A percentile compares a stretch with the other conserved stretches of the same genome.
Conservation (phyloP, 2,888 invertebrate genomes). For the Melikaiella ostensackeni region DNA sequence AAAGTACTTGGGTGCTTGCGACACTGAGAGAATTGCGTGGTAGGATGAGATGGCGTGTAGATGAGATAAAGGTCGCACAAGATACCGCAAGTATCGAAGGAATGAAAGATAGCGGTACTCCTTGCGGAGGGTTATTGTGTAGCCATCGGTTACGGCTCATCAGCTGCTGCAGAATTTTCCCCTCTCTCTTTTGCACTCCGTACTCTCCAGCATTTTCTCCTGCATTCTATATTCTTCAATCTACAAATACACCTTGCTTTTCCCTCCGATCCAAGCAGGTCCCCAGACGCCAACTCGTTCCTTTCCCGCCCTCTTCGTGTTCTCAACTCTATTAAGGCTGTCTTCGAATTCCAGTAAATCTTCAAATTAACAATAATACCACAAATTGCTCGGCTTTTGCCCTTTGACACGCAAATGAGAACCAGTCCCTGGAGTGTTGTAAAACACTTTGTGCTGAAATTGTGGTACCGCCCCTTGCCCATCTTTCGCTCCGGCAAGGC, state of each 20-base stretch:
- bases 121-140: constrained; percentile 72
- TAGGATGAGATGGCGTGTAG: constrained; percentile 42
- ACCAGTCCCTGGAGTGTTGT: constrained; percentile 60
- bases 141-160: constrained; percentile 73
- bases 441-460: constrained; percentile 55
- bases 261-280: constrained; percentile 40
- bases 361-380: constrained; percentile 69
- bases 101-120: constrained; percentile 72
- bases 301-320: constrained; percentile 57
- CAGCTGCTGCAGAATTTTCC: constrained; percentile 66
- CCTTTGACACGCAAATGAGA: constrained; percentile 58
- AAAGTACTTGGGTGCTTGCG: constrained; percentile 43
- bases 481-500: not conserved
- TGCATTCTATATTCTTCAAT: constrained; percentile 12
- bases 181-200: constrained; percentile 48
- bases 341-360: constrained; percentile 59
- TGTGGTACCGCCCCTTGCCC: constrained; percentile 49
- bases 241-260: constrained; percentile 36
- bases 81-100: constrained; percentile 60
- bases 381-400: constrained; percentile 65
- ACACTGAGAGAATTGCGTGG: constrained; percentile 52
- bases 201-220: constrained; percentile 14
- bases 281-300: constrained; percentile 55
- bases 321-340: constrained; percentile 47
- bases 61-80: constrained; percentile 60